Evolutionary conservation across 2,888 invertebrate genomes (phyloP), one percentile per base, ranked within the genome.

Genomic region (Limulus polyphemus): DNA sequence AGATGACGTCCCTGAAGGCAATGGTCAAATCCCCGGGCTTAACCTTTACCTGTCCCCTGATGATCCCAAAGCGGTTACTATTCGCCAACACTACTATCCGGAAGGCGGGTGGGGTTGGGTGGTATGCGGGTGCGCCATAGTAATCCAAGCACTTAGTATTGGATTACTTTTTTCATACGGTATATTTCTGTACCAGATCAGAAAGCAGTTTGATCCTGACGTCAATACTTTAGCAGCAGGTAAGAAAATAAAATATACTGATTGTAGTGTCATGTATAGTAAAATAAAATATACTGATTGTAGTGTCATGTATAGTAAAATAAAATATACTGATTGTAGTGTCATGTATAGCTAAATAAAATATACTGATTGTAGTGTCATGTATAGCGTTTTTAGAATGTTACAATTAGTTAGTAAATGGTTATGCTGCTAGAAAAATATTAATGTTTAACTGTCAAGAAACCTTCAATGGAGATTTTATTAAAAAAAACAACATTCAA

Each of bases 21-120:
- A 64, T 14, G 63, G 63, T 5, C 56, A 60, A 11, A 66, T 68
- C 17, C 67, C 68, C 9, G 68, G 68, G 13, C 57, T 68, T n/a
- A 68, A 68, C 55, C 60, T 60, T n/a, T 55, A 58, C 10, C 54
- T 67, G 11, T 64, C 67, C 3, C 64, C 65, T 1, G 62, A 62
- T 49, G 65, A 68, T 47, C 67, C 62, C 12, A 68, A 68, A 58
- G 62, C 67, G 10, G 59, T 64, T n/a, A 84, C 87, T 68, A 87
- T 88, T 77, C 82, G 86, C 69, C 87, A 87, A 75, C 87, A 88
- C 76, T 87, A 86, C 77, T 88, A 88, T 75, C 88, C 88, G 9
- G 88, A 88, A 77, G 88, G 88, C 10, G 89, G 88, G 0, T 90
- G 89, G 89, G 90, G 90, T 10, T 90, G 88, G 88, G 83, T 87